Evolutionary conservation across 2,797 vertebrate genomes (phyloP).

Genomic region (Pyrrhura leucotis): DNA sequence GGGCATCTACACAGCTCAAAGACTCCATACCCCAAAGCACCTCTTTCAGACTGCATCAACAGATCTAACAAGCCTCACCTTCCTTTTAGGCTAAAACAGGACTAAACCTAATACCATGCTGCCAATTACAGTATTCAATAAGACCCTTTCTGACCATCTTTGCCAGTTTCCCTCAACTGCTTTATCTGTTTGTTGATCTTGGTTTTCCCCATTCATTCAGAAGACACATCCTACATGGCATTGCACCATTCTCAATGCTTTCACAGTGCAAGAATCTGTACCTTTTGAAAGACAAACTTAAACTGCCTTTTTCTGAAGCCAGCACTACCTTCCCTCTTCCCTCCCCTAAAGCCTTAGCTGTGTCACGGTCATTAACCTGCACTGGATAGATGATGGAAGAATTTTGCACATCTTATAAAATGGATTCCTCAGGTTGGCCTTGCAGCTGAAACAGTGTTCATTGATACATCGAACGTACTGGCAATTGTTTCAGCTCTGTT

Average conservation of each 20-base stretch:
- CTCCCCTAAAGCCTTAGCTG: neutral
- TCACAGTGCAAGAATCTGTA: neutral
- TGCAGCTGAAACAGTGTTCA: neutral
- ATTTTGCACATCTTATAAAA: neutral
- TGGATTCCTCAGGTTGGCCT: conserved; percentile 2
- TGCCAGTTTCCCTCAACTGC: neutral
- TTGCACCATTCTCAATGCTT: neutral
- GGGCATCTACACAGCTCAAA: accelerated
- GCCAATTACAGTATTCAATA: neutral
- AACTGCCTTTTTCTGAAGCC: neutral
- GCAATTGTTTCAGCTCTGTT: neutral
- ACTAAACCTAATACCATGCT: neutral
- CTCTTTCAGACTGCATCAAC: neutral
- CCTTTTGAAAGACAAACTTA: neutral
- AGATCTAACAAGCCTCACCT: neutral
- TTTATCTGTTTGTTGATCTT: neutral
- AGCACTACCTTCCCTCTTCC: neutral
- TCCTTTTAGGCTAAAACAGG: neutral
- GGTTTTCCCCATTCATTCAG: neutral
- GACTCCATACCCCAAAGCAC: too few species aligned
- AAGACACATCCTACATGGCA: neutral
- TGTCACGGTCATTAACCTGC: neutral
- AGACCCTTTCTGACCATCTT: neutral
- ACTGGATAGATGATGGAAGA: neutral
- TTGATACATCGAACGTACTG: neutral